Base-by-base conservation (phyloP, 2,888 invertebrate genomes). In the Teleiodes luculella region DNA sequence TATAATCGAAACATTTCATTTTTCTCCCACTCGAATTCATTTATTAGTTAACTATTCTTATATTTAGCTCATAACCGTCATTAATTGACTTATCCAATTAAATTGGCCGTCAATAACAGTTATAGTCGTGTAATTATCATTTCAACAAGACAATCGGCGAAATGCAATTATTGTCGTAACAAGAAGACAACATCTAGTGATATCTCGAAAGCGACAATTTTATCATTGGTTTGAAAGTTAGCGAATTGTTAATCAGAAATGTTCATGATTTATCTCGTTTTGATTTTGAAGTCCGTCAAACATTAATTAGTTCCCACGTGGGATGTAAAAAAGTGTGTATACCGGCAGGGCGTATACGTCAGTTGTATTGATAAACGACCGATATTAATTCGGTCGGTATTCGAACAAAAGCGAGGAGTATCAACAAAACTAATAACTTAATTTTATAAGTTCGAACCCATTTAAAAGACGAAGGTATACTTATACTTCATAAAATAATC, bases 1-100 rank as follows among this genome's bases (percentile, higher is more conserved):
- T 74, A 70, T 68, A 64, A 66, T 65, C 65, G 64, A 64, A 67
- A 68, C 66, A 64, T 66, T 68, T 69, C 66, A 70, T 73, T 75
- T 74, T 66, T 68, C 60, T 56, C 65, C 57, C 59, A 60, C 61
- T 63, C 59, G 36, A 28, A 36, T 20, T 16, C 41, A 37, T 53
- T 50, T 53, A 50, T 50, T 13, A 48, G 36, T 28, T 45, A 39
- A 14, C 49, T 50, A 39, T 41, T 28, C 31, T 50, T 58, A 60
- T 66, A 63, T 66, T 67, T 63, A 66, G 60, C 58, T 45, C 35
- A 13, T 55, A 65, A 59, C 56, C 55, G 60, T 66, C 64, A 62
- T 60, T 61, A 68, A 65, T 64, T 56, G 55, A 57, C 36, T 61
- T 60, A 58, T 60, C 57, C 58, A 61, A 64, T 63, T 58, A 47